phyloP scores from a whole-genome alignment of 2,797 vertebrate species.

The Sparidentex hasta region DNA sequence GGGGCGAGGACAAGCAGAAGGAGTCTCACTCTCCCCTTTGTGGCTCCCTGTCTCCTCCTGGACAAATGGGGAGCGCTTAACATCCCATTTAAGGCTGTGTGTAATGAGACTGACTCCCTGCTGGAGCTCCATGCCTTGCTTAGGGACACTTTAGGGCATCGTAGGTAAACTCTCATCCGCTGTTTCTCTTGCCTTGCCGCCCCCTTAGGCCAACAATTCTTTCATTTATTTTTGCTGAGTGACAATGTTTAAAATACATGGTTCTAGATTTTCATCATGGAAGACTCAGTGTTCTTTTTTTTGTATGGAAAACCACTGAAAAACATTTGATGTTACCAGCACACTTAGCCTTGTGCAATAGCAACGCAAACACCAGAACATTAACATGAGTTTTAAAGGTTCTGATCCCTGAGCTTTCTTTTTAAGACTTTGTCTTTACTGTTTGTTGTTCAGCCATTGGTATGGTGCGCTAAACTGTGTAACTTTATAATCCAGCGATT shows the following conservation, averaged over 20 bases:
- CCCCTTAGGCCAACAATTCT: constrained; percentile 30
- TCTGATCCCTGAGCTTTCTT: neutral
- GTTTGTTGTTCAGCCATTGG: neutral
- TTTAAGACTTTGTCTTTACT: neutral
- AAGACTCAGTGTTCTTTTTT: neutral
- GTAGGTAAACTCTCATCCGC: constrained; percentile 12
- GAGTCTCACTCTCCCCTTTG: constrained; percentile 44
- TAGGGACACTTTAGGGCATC: constrained; percentile 3
- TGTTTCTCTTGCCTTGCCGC: constrained; percentile 4
- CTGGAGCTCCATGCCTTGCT: constrained; percentile 25
- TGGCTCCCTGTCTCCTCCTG: constrained; percentile 47
- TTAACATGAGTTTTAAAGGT: neutral
- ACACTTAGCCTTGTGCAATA: neutral
- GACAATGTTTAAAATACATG: constrained; percentile 1
- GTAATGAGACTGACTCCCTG: constrained; percentile 46
- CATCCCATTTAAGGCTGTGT: constrained; percentile 36
- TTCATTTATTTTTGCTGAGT: constrained; percentile 16
- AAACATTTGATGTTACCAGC: no score
- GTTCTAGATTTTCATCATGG: neutral
- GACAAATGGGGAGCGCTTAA: constrained; percentile 46
- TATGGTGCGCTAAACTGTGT: neutral
- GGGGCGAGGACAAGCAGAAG: constrained; percentile 32
- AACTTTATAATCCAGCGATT: neutral
- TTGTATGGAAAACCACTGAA: neutral
- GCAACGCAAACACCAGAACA: neutral